Percentiles rank a stretch among this genome's conserved stretches.
Evolutionary conservation across 1,140 invertebrate genomes (phyloP).

Genomic region (Lepidurus apus): DNA sequence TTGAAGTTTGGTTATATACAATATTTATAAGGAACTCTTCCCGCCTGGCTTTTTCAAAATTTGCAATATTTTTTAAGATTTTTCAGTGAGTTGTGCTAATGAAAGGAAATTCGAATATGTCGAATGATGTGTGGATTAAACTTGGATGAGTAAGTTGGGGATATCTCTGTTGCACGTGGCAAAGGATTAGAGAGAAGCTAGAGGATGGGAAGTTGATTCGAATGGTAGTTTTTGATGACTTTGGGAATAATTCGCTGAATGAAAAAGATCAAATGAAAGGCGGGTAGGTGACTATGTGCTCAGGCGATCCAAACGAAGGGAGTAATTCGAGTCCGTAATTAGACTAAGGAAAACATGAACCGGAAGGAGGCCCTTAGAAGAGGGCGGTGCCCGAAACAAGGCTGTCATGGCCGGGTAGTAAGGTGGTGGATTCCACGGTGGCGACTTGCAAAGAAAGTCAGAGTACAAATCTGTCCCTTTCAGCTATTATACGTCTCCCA

Average conservation of each 20-base stretch:
- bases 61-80: too few species aligned
- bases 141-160: too few species aligned
- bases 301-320: not conserved
- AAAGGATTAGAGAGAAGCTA: not conserved
- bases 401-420: constrained; percentile 1
- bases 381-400: constrained; percentile 7
- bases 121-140: too few species aligned
- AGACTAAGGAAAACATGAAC: constrained; percentile 1
- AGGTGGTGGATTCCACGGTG: constrained; percentile 8
- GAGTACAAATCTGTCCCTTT: constrained; percentile 7
- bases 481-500: not conserved
- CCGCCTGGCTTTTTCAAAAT: too few species aligned
- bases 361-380: not conserved
- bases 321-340: constrained; percentile 5
- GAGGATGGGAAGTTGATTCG: not conserved
- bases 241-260: not conserved
- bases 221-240: not conserved
- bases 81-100: too few species aligned
- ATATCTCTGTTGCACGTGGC: too few species aligned
- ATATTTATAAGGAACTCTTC: too few species aligned
- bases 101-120: too few species aligned
- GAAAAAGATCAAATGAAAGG: not conserved
- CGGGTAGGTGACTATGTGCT: not conserved
- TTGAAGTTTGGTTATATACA: too few species aligned
- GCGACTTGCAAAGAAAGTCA: not conserved